These are phyloP conservation scores for Apostichopus japonicus DNA, from an alignment of 35 echinoderm and acorn worm genomes.

Conservation along the genomic window DNA sequence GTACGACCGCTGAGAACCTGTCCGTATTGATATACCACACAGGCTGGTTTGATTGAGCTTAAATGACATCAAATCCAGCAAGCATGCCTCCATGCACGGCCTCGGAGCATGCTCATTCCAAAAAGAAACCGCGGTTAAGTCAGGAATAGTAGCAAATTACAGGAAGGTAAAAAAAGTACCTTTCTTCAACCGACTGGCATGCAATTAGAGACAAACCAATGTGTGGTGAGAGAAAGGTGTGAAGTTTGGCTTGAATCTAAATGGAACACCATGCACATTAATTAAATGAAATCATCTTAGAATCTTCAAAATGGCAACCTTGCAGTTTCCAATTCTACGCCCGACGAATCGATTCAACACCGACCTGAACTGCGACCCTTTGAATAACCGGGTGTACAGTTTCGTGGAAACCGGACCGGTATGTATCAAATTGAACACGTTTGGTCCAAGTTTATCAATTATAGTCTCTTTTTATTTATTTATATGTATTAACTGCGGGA, in stretches of 20 bases:
- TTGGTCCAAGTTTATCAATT: too few relatives aligned
- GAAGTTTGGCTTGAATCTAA: conserved; percentile 62
- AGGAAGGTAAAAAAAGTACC: conserved; percentile 23
- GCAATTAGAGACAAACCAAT: conserved; percentile 32
- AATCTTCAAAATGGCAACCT: too few relatives aligned
- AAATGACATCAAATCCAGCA: conserved; percentile 35
- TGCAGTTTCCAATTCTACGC: too few relatives aligned
- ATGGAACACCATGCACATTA: conserved; percentile 57
- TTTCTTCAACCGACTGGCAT: conserved; percentile 45
- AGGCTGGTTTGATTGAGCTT: conserved; percentile 11
- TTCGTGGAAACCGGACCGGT: too few relatives aligned
- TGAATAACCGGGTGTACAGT: too few relatives aligned
- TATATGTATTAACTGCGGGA: too few relatives aligned
- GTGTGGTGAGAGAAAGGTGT: conserved; percentile 47
- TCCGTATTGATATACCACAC: neutral
- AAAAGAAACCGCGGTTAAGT: conserved; percentile 44
- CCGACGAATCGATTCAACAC: too few relatives aligned
- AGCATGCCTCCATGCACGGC: conserved; percentile 39
- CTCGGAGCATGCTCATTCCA: conserved; percentile 56
- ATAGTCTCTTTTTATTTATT: too few relatives aligned
- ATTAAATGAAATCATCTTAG: neutral
- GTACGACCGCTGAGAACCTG: too few relatives aligned
- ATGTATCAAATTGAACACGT: too few relatives aligned
- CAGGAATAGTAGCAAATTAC: neutral
- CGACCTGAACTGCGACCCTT: too few relatives aligned